Evolutionary conservation across 1,140 invertebrate genomes (phyloP).

Genomic region (Trissolcus basalis): DNA sequence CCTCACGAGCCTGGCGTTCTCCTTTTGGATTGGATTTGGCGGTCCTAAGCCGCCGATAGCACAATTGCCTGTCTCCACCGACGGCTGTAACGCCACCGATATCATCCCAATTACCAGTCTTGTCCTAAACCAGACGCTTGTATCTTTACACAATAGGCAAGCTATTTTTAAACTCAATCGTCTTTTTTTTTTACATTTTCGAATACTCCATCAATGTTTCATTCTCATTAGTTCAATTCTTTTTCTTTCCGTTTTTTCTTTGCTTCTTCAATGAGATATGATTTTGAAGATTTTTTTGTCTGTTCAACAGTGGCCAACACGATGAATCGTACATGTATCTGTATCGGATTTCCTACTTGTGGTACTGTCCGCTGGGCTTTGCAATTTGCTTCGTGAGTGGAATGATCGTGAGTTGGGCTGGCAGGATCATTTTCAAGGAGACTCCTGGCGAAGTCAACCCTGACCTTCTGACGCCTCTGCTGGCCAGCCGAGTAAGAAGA

Average conservation of each 20-base stretch:
- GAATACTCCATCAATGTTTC: too few species aligned
- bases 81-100: conserved; percentile 73
- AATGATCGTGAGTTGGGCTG: conserved; percentile 77
- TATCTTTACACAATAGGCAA: too few species aligned
- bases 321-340: conserved; percentile 66
- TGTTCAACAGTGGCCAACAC: conserved; percentile 26
- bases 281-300: neutral
- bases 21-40: conserved; percentile 92
- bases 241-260: too few species aligned
- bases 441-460: conserved; percentile 73
- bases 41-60: conserved; percentile 81
- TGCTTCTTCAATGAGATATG: neutral
- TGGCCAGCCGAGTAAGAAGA: conserved; percentile 52
- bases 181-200: too few species aligned
- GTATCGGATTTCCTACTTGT: conserved; percentile 81
- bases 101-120: conserved; percentile 12
- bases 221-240: too few species aligned
- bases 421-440: conserved; percentile 59
- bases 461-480: conserved; percentile 79
- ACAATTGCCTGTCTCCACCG: conserved; percentile 77
- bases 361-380: conserved; percentile 84
- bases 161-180: too few species aligned
- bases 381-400: conserved; percentile 80
- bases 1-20: conserved; percentile 81
- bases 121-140: conserved; percentile 5